These are phyloP conservation scores for Phanerotoma sp. DNA, from an alignment of 2,888 invertebrate species.

Conservation along the genomic window DNA sequence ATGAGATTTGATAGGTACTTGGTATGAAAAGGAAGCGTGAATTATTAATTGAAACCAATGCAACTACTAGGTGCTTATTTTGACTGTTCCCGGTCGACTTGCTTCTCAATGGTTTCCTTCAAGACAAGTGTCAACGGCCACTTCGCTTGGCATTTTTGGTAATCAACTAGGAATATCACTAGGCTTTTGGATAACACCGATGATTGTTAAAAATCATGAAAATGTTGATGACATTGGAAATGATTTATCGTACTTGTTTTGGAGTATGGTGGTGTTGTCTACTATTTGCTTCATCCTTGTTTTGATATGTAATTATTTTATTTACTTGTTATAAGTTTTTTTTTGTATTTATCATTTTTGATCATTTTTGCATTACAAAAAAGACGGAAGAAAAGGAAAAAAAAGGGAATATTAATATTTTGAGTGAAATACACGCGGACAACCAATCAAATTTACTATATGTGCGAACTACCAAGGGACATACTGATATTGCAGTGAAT, in stretches of 20 bases:
- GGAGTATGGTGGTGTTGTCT: slow-evolving; percentile 55
- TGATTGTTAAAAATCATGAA: slow-evolving; percentile 59
- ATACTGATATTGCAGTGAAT: too few relatives aligned
- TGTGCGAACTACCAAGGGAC: too few relatives aligned
- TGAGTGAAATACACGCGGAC: too few relatives aligned
- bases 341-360: too few relatives aligned
- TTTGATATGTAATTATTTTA: slow-evolving; percentile 59
- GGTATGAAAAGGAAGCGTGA: neutral
- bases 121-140: slow-evolving; percentile 72
- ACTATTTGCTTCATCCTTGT: slow-evolving; percentile 63
- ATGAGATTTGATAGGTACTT: too few relatives aligned
- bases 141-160: slow-evolving; percentile 72
- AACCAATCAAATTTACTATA: too few relatives aligned
- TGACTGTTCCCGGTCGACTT: slow-evolving; percentile 68
- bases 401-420: too few relatives aligned
- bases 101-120: slow-evolving; percentile 73
- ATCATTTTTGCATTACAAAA: too few relatives aligned
- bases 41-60: neutral
- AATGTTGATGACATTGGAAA: slow-evolving; percentile 58
- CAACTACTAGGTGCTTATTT: slow-evolving; percentile 64
- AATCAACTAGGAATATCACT: slow-evolving; percentile 72
- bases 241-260: slow-evolving; percentile 48
- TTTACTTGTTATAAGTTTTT: too few relatives aligned
- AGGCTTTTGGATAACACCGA: slow-evolving; percentile 70
- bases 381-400: too few relatives aligned